These are phyloP conservation scores for Nothocercus julius DNA, from an alignment of 2,113 vertebrate genomes.

Conservation along the genomic window DNA sequence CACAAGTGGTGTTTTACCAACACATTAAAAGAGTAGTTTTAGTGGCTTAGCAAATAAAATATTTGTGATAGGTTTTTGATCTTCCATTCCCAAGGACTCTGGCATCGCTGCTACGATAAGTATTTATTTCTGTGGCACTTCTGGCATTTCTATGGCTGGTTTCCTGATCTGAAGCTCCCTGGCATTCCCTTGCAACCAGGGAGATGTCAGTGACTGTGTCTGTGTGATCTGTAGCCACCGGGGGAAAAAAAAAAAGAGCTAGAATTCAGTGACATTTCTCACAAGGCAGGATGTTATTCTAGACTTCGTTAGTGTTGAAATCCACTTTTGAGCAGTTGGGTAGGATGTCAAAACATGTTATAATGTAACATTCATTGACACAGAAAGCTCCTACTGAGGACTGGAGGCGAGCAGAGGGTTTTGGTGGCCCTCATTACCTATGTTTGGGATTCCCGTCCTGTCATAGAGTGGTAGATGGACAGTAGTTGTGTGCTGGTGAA, in stretches of 20 bases:
- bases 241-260: background rate
- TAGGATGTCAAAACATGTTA: background rate
- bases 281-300: background rate
- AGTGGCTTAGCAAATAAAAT: background rate
- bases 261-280: background rate
- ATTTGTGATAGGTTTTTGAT: background rate
- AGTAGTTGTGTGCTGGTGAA: background rate
- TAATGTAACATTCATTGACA: background rate
- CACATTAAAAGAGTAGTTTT: background rate
- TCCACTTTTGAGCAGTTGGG: background rate
- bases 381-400: rapidly evolving
- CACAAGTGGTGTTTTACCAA: background rate
- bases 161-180: background rate
- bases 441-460: background rate
- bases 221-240: rapidly evolving
- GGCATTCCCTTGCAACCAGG: background rate
- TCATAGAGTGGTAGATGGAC: background rate
- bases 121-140: background rate
- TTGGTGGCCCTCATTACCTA: rapidly evolving
- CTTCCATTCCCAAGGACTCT: background rate
- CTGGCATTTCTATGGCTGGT: background rate
- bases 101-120: background rate
- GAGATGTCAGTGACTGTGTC: background rate
- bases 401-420: background rate
- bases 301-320: background rate